Percentiles rank a stretch among this genome's conserved stretches.
Conservation (phyloP, 1,140 invertebrate species). For the Aphidius ervi region DNA sequence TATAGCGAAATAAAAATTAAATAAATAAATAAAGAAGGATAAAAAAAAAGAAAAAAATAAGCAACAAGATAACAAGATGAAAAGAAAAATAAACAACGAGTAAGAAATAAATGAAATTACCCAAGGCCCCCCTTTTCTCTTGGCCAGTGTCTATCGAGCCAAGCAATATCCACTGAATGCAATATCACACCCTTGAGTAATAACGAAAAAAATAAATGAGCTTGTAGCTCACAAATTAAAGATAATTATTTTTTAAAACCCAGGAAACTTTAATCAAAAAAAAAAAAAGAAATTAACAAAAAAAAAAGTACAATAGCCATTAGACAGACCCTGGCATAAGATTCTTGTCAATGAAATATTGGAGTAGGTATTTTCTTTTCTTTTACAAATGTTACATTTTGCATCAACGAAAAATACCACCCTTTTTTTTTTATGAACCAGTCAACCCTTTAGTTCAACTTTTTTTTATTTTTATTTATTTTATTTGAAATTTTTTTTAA, state of each 20-base stretch:
- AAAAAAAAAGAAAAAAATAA: constrained; percentile 5
- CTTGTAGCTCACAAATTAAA: constrained; percentile 51
- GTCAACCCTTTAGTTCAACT: constrained; percentile 13
- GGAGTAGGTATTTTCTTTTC: constrained; percentile 31
- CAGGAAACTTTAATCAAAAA: constrained; percentile 45
- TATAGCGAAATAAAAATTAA: no score
- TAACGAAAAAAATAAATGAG: constrained; percentile 5
- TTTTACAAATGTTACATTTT: constrained; percentile 17
- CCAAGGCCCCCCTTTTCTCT: no score
- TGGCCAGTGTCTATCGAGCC: no score
- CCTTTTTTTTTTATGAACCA: constrained; percentile 32
- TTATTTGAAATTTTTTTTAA: constrained; percentile 33
- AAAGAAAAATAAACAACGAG: constrained; percentile 3
- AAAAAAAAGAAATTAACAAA: constrained; percentile 23
- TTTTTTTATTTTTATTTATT: constrained; percentile 44
- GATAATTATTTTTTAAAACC: constrained; percentile 54
- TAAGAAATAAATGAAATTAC: no score
- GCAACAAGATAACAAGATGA: constrained; percentile 1
- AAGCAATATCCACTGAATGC: neutral
- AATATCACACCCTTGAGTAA: constrained; percentile 7
- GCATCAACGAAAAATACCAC: constrained; percentile 15
- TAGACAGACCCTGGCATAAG: constrained; percentile 43
- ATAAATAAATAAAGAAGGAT: no score
- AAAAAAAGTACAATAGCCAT: constrained; percentile 39
- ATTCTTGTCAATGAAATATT: constrained; percentile 56